A percentile compares a stretch with the other conserved stretches of the same genome.
phyloP scores from a whole-genome alignment of 2,888 invertebrate species.

The Catocala sponsa region DNA sequence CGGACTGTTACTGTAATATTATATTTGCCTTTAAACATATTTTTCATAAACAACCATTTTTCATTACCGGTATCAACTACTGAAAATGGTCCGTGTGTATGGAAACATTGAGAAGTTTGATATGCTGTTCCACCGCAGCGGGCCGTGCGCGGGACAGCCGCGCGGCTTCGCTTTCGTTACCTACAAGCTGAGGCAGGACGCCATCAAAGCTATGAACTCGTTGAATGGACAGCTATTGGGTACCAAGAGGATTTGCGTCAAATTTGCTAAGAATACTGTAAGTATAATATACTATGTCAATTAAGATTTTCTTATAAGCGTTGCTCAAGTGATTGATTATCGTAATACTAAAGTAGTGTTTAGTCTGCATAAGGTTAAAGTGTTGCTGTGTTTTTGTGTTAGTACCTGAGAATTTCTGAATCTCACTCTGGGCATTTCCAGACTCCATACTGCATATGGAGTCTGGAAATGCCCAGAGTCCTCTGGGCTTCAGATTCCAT shows the following conservation, averaged over 20 bases:
- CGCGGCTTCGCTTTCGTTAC: conserved; percentile 98
- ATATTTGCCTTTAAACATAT: conserved; percentile 13
- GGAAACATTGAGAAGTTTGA: conserved; percentile 98
- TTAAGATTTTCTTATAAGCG: conserved; percentile 7
- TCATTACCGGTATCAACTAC: conserved; percentile 96
- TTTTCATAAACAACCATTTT: conserved; percentile 74
- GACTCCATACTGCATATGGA: too few species aligned
- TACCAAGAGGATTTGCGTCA: conserved; percentile 92
- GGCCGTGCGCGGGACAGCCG: conserved; percentile 95
- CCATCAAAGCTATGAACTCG: conserved; percentile 91
- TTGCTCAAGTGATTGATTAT: too few species aligned
- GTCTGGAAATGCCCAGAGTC: too few species aligned
- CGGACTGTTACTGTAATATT: too few species aligned
- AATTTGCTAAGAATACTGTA: conserved; percentile 92
- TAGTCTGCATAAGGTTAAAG: too few species aligned
- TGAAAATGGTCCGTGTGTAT: conserved; percentile 98
- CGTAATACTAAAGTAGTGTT: too few species aligned
- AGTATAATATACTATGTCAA: conserved; percentile 36
- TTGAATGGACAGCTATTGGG: conserved; percentile 93
- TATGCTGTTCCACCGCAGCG: conserved; percentile 97
- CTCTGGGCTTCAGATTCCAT: too few species aligned
- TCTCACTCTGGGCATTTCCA: too few species aligned
- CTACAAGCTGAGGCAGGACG: conserved; percentile 91
- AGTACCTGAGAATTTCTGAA: too few species aligned
- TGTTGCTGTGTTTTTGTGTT: too few species aligned